Conservation (phyloP, 1,140 invertebrate species). For the Pseudomyrmex concolor region DNA sequence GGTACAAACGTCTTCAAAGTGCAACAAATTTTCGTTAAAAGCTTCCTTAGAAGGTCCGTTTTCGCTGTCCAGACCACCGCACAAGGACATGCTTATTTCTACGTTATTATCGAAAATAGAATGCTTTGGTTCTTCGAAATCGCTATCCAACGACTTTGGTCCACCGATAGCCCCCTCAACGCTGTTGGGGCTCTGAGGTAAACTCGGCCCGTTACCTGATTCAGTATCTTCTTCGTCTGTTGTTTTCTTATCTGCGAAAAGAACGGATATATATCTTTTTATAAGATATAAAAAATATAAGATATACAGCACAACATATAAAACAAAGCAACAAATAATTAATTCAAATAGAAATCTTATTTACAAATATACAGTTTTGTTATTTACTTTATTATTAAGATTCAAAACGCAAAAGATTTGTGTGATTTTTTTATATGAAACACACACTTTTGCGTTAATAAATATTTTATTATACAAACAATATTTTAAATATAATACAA, state of each 20-base stretch:
- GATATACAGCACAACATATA: background rate
- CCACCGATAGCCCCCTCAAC: slow-evolving; percentile 90
- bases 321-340: slow-evolving; percentile 2
- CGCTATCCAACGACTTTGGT: slow-evolving; percentile 91
- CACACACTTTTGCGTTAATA: background rate
- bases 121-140: slow-evolving; percentile 91
- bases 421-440: too few species aligned
- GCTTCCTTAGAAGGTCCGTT: slow-evolving; percentile 87
- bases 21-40: slow-evolving; percentile 91
- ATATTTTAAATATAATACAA: background rate
- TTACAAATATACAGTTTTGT: slow-evolving; percentile 9
- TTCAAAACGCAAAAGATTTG: background rate
- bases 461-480: background rate
- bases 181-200: slow-evolving; percentile 96
- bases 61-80: slow-evolving; percentile 89
- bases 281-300: slow-evolving; percentile 12
- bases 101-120: slow-evolving; percentile 86
- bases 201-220: slow-evolving; percentile 96
- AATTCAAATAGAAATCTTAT: slow-evolving; percentile 9
- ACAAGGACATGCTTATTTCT: slow-evolving; percentile 91
- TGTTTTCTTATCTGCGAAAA: slow-evolving; percentile 77
- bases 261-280: background rate
- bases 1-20: slow-evolving; percentile 93
- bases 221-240: slow-evolving; percentile 95
- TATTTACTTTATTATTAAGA: slow-evolving; percentile 17